Conservation (phyloP, 2,113 vertebrate genomes). For the Lota lota region DNA sequence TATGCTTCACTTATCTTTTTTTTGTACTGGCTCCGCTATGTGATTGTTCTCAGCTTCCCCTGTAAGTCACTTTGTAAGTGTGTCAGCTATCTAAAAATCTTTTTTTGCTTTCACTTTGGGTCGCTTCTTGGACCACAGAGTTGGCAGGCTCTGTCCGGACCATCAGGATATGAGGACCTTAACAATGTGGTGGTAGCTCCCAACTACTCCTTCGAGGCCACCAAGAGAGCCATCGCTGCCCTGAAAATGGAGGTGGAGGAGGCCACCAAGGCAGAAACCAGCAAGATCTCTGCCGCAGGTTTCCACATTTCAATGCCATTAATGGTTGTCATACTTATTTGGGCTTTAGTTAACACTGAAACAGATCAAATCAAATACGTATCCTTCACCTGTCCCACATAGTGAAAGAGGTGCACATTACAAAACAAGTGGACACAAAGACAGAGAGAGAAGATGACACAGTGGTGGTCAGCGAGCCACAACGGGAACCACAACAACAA, state of each 20-base stretch:
- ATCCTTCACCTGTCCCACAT: not conserved
- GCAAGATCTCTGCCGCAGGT: constrained; percentile 71
- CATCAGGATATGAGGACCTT: constrained; percentile 76
- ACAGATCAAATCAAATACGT: not conserved
- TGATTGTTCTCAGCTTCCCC: too few species aligned
- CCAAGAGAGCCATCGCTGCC: constrained; percentile 69
- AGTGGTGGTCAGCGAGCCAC: too few species aligned
- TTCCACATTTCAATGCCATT: not conserved
- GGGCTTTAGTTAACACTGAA: not conserved
- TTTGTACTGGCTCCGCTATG: too few species aligned
- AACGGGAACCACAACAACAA: constrained; percentile 1
- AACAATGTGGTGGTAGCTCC: constrained; percentile 64
- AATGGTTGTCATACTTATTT: not conserved
- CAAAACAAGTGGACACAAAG: constrained; percentile 42
- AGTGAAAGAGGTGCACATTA: constrained; percentile 68
- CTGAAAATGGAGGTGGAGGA: constrained; percentile 74
- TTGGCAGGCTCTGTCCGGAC: constrained; percentile 74
- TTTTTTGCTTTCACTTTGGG: too few species aligned
- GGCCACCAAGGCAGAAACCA: constrained; percentile 65
- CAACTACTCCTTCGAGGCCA: constrained; percentile 68
- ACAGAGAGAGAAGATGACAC: constrained; percentile 6
- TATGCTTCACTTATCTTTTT: too few species aligned
- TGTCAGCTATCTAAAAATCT: too few species aligned
- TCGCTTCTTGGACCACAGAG: constrained; percentile 44
- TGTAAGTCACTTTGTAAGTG: too few species aligned